Evolutionary conservation across 2,113 vertebrate species (phyloP), one percentile per base, ranked within the genome.

Genomic region (Scomber scombrus): DNA sequence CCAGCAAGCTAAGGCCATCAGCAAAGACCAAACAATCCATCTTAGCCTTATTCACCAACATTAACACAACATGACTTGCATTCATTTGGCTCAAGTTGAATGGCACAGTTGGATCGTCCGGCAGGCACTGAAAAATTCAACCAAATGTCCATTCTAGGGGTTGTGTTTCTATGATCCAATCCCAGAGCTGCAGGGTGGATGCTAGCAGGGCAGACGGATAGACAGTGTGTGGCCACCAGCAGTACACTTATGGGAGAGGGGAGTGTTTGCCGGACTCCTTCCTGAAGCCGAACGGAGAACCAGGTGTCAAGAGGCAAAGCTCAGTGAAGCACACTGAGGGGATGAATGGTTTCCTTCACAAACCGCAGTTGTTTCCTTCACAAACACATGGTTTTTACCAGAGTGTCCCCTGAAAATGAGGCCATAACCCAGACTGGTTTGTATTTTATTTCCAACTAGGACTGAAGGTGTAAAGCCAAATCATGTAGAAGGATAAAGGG

Each of bases 151-250:
- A 15, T 52, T 78, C 68, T 72, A 16, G 47, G 14, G 49, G 49
- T 13, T 7, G 26, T 70, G 63, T 78, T 76, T 73, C 50, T 73
- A 34, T 31, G 26, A 45, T 65, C 26, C 12, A 4, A 45, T 79
- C 56, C 46, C 65, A 0, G 56, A n/a, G 62, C 45, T 23, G 18
- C 56, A 3, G 62, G 75, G 26, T 5, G 4, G n/a, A 46, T 19
- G 90, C 93, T 94, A 94, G 85, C 64, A 45, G 60, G 76, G 71
- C 94, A 95, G 94, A 94, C 71, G 91, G 93, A 40, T 43, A 50
- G 84, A 84, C 91, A 63, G 89, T 54, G 64, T 89, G 93, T 61
- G 89, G 78, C 60, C 19, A 72, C 58, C 69, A 65, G 75, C 68
- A 43, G 71, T 23, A 69, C 61, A 14, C 29, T 45, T 62, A 71